Base-by-base conservation (phyloP, 2,113 vertebrate genomes). In the Tamias sibiricus region DNA sequence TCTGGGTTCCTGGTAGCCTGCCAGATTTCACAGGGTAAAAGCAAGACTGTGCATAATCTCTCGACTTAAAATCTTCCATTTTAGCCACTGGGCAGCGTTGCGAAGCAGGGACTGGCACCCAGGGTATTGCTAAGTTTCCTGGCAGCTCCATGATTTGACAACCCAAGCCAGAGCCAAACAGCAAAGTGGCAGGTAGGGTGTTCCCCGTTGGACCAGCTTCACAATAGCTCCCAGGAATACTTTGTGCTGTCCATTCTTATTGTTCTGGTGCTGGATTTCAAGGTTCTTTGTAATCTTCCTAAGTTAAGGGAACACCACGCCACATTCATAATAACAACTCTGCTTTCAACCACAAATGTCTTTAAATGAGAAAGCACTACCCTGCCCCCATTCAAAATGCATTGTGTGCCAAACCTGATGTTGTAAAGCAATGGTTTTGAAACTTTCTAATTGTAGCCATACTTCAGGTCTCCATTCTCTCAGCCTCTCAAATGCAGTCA, bases 291-390 rank as follows among this genome's bases (percentile, higher is more conserved):
- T 94, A 80, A 66, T 90, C 90, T 96, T 88, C 71, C n/a, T 84
- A 54, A 47, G 17, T 84, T 87, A 83, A 96, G 69, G 8, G 59
- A 95, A 84, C 26, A 82, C 42, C 86, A 54, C 84, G 37, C 80
- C 82, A 66, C 77, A 52, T 89, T 71, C 40, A 71, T 97, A 93
- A 93, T 77, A 95, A 91, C 66, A 91, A 80, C 76, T 92, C 82
- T 96, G n/a, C 54, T 92, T 93, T 95, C 76, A 94, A 92, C 93
- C 91, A 77, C 96, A 97, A 95, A 93, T 88, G 57, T 76, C 82
- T 97, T 84, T 81, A 72, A 95, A 94, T 94, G 71, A 94, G 47
- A 85, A 95, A 95, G 47, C 11, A 42, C 64, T 92, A 84, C 71
- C 77, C 42, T 8, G 2, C 64, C 47, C 66, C 74, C 59, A 87